phyloP scores from a whole-genome alignment of 2,113 vertebrate species.

The Misgurnus mizolepis region DNA sequence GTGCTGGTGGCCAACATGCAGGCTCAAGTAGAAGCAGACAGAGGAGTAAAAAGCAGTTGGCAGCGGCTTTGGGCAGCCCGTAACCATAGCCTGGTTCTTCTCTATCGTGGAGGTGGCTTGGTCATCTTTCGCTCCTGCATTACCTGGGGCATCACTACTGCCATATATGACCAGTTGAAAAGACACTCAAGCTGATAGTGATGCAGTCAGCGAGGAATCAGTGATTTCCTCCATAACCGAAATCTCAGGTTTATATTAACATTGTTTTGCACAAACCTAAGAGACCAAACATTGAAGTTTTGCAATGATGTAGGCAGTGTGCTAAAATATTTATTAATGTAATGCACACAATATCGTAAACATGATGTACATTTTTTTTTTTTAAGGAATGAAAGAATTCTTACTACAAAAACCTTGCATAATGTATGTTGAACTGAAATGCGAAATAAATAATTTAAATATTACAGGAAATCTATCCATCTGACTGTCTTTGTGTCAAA shows the following conservation, averaged over 20 bases:
- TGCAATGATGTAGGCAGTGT: too few relatives aligned
- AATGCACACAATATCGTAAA: neutral
- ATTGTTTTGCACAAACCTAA: neutral
- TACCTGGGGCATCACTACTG: conserved; percentile 86
- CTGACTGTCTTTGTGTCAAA: too few relatives aligned
- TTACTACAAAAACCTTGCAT: too few relatives aligned
- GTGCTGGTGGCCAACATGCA: conserved; percentile 88
- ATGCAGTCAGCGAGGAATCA: too few relatives aligned
- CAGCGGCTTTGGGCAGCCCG: conserved; percentile 74
- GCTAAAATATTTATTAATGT: neutral
- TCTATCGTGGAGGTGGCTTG: conserved; percentile 84
- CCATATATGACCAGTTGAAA: conserved; percentile 80
- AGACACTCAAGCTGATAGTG: conserved; percentile 53
- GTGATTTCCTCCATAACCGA: neutral
- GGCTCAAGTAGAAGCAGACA: conserved; percentile 72
- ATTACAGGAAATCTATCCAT: neutral
- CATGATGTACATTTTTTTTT: too few relatives aligned
- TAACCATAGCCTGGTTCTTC: conserved; percentile 67
- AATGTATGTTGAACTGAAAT: neutral
- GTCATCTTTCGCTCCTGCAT: conserved; percentile 84
- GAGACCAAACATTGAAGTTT: too few relatives aligned
- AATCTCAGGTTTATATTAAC: neutral
- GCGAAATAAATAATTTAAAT: neutral
- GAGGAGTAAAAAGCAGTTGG: conserved; percentile 65
- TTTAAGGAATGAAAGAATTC: neutral